phyloP scores from a whole-genome alignment of 2,797 vertebrate genomes.

The Xenentodon cancila region DNA sequence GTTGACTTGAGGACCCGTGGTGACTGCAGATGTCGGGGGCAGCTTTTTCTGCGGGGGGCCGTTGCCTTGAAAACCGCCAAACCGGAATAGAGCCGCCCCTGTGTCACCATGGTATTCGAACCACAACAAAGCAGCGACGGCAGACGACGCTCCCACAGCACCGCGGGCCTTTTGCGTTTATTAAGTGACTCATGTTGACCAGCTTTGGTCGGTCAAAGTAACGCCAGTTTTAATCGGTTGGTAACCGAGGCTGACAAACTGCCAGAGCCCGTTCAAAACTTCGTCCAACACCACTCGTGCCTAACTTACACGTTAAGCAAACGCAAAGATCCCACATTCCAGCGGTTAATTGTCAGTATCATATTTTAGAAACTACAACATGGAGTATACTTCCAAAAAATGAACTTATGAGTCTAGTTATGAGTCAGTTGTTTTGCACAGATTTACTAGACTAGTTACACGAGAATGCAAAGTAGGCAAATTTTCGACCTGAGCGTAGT shows the following conservation, averaged over 20 bases:
- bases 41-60: background rate
- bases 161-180: fast-evolving
- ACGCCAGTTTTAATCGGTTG: background rate
- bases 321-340: background rate
- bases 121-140: constrained; percentile 55
- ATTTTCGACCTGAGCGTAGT: background rate
- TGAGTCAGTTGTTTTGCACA: background rate
- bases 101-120: constrained; percentile 61
- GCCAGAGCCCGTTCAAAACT: constrained; percentile 29
- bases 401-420: background rate
- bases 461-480: too few relatives aligned
- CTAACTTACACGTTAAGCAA: background rate
- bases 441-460: background rate
- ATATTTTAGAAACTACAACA: background rate
- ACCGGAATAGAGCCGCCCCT: constrained; percentile 57
- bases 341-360: background rate
- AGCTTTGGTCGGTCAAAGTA: fast-evolving
- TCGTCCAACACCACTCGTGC: background rate
- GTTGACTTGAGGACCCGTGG: too few relatives aligned
- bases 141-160: background rate
- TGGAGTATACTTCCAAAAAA: background rate
- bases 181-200: background rate
- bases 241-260: constrained; percentile 4
- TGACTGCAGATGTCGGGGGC: background rate
- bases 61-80: constrained; percentile 77